Evolutionary conservation across 2,797 vertebrate genomes (phyloP).

Genomic region (Pteronotus mesoamericanus): DNA sequence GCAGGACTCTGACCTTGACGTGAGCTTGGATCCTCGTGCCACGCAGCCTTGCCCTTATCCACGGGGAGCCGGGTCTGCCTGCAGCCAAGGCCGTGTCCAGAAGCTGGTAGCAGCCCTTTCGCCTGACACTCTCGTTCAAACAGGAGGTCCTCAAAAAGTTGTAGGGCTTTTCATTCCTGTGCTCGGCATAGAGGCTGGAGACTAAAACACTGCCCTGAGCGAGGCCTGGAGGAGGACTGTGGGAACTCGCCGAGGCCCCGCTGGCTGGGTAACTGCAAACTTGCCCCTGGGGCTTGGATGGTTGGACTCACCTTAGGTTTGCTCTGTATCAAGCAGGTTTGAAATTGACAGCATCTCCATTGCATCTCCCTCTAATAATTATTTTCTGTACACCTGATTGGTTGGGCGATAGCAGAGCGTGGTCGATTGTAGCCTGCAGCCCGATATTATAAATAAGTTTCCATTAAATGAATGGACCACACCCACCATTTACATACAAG

Average conservation of each 20-base stretch:
- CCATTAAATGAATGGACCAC: not conserved
- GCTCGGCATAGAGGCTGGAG: not conserved
- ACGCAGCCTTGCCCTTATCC: not conserved
- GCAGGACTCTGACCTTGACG: conserved; percentile 58
- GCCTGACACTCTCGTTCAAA: not conserved
- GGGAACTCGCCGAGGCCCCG: not conserved
- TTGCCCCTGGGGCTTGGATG: not conserved
- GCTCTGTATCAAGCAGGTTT: not conserved
- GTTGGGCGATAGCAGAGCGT: not conserved
- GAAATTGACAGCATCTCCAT: not conserved
- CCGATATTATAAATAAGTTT: not conserved
- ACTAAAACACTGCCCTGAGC: not conserved
- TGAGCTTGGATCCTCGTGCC: not conserved
- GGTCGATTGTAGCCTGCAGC: not conserved
- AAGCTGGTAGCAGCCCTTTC: not conserved
- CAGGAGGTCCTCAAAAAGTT: not conserved
- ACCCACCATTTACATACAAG: not conserved
- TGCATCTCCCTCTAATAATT: not conserved
- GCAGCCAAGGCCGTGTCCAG: not conserved
- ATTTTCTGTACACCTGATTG: not conserved
- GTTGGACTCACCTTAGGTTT: not conserved
- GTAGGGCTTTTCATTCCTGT: not conserved
- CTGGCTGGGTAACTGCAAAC: too few species aligned
- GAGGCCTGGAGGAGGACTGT: not conserved
- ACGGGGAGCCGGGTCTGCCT: too few species aligned